Percentiles rank a stretch among this genome's conserved stretches.
Conservation (phyloP, 23 tunicate genomes). For the Oikopleura dioica region DNA sequence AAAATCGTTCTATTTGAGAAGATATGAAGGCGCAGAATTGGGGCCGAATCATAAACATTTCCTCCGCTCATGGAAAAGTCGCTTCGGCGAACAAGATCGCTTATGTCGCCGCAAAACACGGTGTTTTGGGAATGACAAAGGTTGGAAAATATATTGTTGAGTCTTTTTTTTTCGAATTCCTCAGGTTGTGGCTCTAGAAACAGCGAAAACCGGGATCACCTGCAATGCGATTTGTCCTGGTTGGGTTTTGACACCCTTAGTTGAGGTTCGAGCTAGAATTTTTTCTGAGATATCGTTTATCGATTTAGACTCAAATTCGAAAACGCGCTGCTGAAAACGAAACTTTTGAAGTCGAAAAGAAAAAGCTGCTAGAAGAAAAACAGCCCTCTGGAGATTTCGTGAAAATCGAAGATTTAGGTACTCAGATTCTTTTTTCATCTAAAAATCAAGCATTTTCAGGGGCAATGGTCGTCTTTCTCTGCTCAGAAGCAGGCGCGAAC, state of each 20-base stretch:
- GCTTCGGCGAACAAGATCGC: not conserved
- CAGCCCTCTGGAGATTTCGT: not conserved
- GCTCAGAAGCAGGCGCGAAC: not conserved
- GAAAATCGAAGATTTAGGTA: not conserved
- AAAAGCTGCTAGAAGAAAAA: not conserved
- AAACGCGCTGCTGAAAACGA: not conserved
- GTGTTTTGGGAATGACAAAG: not conserved
- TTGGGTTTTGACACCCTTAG: not conserved
- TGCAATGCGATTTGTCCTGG: not conserved
- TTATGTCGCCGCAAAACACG: not conserved
- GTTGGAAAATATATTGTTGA: not conserved
- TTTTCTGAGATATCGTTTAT: not conserved
- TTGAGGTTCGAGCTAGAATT: not conserved
- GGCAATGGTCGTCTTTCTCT: not conserved
- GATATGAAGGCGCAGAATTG: not conserved
- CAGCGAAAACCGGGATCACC: not conserved
- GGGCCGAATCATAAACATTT: not conserved
- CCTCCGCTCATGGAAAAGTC: not conserved
- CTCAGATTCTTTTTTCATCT: too few relatives aligned
- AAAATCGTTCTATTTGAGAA: not conserved
- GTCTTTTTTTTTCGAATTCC: not conserved
- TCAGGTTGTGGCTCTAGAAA: not conserved
- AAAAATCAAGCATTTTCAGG: too few relatives aligned
- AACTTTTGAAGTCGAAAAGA: not conserved
- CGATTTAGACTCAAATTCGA: not conserved